Base-by-base conservation (phyloP, 2,113 vertebrate species). In the Chaetorhynchus papuensis region DNA sequence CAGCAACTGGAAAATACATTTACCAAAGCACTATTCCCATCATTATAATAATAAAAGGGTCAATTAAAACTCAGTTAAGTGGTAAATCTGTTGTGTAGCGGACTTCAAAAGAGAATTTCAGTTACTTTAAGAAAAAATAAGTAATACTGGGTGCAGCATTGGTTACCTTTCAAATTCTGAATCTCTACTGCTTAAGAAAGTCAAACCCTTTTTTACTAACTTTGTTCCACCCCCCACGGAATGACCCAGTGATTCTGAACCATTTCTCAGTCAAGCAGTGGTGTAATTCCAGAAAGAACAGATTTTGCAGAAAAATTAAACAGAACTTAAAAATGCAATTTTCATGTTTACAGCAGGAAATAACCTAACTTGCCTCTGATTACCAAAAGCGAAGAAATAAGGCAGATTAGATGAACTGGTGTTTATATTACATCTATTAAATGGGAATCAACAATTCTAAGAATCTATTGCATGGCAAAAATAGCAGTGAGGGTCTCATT, bases 11-110 rank as follows among this genome's bases (percentile, higher is more conserved):
- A 94, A 95, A 92, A 96, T 79, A 91, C 42, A 76, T 87, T 94
- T 92, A 87, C 64, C 56, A 94, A 65, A 91, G 93, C 47, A 92
- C 78, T 95, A 94, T 87, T 94, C 31, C 53, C 39, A 89, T 72
- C 64, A 93, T 91, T 88, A 88, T 61, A 88, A 93, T 95, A 91
- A 91, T 68, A 83, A 94, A 95, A 94, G 44, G 18, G 57, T 85
- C 70, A 94, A 95, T 92, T 91, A 93, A 93, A 96, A 94, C 75
- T 93, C 86, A 94, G 66, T 76, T 94, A 83, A 93, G 66, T 84
- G 79, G 53, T 64, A 95, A 97, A 95, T 93, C 75, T 68, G n/a
- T 52, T 94, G 79, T 45, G 20, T 37, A 86, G 87, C 35, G 6
- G 28, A 44, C 41, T 89, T 92, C 49, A 59, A 70, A 86, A 87